Base-by-base conservation (phyloP, 2,888 invertebrate species). In the Polydesmus complanatus region DNA sequence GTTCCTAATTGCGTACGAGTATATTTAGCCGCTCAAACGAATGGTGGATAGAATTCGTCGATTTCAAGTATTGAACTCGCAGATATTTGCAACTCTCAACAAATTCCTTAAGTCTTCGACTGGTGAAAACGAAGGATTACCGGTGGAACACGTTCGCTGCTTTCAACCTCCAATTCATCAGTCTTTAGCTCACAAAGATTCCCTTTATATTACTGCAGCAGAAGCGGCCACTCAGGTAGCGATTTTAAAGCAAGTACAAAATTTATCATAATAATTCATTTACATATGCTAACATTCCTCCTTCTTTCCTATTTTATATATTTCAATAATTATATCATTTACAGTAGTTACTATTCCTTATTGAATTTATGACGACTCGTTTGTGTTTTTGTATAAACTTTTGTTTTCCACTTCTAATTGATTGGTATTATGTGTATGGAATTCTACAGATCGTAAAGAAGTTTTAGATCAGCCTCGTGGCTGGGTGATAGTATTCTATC, bases 31-130 rank as follows among this genome's bases (percentile, higher is more conserved):
- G 66, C 77, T 97, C 67, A 94, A 95, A 71, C 83, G 91, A 61
- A 95, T 97, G 95, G 94, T 95, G 64, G 97, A 98, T 75, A 82
- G 97, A 65, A 94, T 98, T 70, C 81, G 97, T 54, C 84, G 96
- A 62, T 97, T 97, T 78, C 97, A 98, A 78, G 94, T 98, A 64
- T 79, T 98, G 61, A 98, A 98, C 78, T 94, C 93, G 14, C 97
- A 98, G 79, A 93, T 96, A 68, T 95, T 95, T 78, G 92, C 94
- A 52, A 87, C 93, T 64, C 79, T 96, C 63, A 90, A 93, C 76
- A 93, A 96, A 71, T 95, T 94, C 76, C 80, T 95, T 64, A 88
- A 89, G 69, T 86, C 88, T 1, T 88, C 86, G 60, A 85, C 86
- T 69, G 83, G 83, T 61, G 88, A 88, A 70, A 78, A 78, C 18